A percentile compares a stretch with the other conserved stretches of the same genome.
These are phyloP conservation scores for Caprella mutica DNA, from an alignment of 2,888 invertebrate genomes.

Conservation along the genomic window DNA sequence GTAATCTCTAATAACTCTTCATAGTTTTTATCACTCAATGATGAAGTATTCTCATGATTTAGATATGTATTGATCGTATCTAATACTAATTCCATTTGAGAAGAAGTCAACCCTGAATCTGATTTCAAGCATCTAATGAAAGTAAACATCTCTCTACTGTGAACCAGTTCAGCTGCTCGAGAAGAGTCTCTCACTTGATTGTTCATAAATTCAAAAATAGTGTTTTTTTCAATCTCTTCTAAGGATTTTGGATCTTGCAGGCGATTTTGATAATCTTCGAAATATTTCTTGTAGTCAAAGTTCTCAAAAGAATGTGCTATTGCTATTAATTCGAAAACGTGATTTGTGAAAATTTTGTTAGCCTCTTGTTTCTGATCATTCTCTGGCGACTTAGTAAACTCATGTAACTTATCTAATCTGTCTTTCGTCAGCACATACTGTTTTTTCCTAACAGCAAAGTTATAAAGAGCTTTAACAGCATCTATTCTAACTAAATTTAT, in stretches of 20 bases:
- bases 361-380: neutral
- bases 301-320: neutral
- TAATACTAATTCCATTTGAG: neutral
- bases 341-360: neutral
- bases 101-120: no score
- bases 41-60: neutral
- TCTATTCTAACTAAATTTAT: neutral
- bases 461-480: neutral
- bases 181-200: neutral
- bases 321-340: neutral
- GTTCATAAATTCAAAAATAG: neutral
- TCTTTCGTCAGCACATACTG: neutral
- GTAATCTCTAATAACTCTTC: neutral
- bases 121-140: neutral
- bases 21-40: neutral
- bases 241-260: neutral
- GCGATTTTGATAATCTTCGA: neutral
- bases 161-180: neutral
- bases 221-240: no score
- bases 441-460: neutral
- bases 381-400: neutral
- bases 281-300: neutral
- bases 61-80: neutral
- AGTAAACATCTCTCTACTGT: neutral
- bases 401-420: neutral